Evolutionary conservation across 2,797 vertebrate species (phyloP).

Genomic region (Nyctibius grandis): DNA sequence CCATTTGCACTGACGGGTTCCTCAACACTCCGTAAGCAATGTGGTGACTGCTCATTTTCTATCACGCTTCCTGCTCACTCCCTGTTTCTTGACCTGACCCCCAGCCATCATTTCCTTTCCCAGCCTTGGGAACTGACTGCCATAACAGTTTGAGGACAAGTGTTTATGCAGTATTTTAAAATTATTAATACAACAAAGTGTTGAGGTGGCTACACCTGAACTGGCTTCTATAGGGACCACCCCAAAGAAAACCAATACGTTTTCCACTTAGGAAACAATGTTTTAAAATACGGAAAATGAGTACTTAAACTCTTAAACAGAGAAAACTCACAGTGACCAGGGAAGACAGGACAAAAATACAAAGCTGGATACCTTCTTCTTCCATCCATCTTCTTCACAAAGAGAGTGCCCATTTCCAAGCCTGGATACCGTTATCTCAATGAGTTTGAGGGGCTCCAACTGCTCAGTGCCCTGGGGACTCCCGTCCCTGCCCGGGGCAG

Average conservation of each 20-base stretch:
- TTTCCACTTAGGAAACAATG: background rate
- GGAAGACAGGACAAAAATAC: background rate
- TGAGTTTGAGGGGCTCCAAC: background rate
- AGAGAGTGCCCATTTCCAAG: background rate
- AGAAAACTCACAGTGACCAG: background rate
- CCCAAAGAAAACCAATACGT: background rate
- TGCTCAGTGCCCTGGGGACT: background rate
- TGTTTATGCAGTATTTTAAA: background rate
- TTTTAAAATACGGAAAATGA: background rate
- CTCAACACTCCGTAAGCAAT: background rate
- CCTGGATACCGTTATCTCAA: background rate
- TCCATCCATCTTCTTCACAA: background rate
- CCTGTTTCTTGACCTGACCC: background rate
- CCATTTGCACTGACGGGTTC: background rate
- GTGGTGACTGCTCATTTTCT: background rate
- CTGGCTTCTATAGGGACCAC: background rate
- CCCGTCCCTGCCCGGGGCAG: accelerated
- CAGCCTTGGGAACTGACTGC: background rate
- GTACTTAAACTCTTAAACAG: background rate
- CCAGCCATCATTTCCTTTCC: background rate
- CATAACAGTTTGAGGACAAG: background rate
- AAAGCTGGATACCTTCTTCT: background rate
- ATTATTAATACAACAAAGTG: background rate
- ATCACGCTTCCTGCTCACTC: background rate
- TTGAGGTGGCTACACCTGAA: background rate